Evolutionary conservation across 2,113 vertebrate species (phyloP), one percentile per base, ranked within the genome.

Genomic region (Cynocephalus volans): DNA sequence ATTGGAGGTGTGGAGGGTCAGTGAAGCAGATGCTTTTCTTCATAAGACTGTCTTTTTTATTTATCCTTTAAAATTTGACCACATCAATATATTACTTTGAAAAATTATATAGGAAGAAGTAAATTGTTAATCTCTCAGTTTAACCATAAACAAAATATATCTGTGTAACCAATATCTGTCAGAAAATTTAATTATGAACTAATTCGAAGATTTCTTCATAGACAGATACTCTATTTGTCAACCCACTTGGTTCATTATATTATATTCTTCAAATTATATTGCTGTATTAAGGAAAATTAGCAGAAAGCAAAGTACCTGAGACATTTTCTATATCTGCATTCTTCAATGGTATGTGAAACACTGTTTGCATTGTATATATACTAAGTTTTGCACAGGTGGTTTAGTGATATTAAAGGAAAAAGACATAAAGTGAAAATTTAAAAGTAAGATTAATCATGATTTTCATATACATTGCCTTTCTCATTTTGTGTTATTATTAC

Each of bases 401-500:
- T 62, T 90, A 19, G 6, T 19, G 48, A 19, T 72, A 45, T 65
- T 73, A 45, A 93, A 75, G 28, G 17, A 56, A 93, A 60, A 96
- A 85, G 18, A 93, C 92, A 60, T 69, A 3, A 56, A 80, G 36
- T 90, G 24, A 70, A 70, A 33, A 64, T 65, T 79, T 80, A 33
- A 89, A 96, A 81, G 21, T 67, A 88, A 70, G 23, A 85, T 90
- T 89, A 70, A 50, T 52, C 10, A 21, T 33, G 17, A n/a, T 60
- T 75, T 90, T 93, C 48, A 93, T 5, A 93, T 41, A 45, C 73
- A 80, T 80, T 56, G 3, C 56, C 52, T 76, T 79, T 90, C 45
- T 64, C 48, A 89, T 69, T 69, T 70, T 41, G 41, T 8, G 70
- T 73, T 92, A 28, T 88, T 70, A 90, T 36, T 36, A 76, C 7